phyloP scores from a whole-genome alignment of 2,113 vertebrate species.

The Papio anubis region DNA sequence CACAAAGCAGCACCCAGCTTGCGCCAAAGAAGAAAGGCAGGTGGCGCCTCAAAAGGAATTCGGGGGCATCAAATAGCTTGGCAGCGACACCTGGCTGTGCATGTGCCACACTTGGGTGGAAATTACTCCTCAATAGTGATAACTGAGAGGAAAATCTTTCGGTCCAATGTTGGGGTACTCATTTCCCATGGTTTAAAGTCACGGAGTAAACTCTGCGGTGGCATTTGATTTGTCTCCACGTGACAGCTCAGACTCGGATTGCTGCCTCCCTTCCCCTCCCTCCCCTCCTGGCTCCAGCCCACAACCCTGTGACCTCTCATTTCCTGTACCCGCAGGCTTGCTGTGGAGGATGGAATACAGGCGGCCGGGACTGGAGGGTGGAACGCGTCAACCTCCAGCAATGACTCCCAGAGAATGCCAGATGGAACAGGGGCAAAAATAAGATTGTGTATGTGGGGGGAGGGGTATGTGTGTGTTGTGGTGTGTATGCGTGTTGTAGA shows the following conservation, averaged over 20 bases:
- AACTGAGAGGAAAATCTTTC: not conserved
- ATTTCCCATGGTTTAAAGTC: not conserved
- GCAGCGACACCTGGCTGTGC: not conserved
- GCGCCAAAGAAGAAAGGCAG: not conserved
- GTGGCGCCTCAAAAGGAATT: not conserved
- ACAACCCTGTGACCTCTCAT: accelerated
- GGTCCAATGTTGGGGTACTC: not conserved
- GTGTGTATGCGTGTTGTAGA: not conserved
- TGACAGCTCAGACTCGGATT: not conserved
- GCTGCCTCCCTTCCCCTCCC: not conserved
- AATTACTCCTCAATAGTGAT: not conserved
- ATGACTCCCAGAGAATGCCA: not conserved
- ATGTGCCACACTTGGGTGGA: not conserved
- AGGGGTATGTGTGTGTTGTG: not conserved
- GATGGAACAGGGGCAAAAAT: not conserved
- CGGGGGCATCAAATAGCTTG: not conserved
- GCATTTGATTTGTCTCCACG: not conserved
- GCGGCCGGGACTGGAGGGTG: not conserved
- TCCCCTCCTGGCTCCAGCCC: not conserved
- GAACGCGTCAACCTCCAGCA: not conserved
- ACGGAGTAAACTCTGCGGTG: too few species aligned
- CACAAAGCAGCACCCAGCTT: not conserved
- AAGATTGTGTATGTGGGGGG: not conserved
- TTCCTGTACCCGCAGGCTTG: not conserved
- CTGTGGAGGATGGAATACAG: too few species aligned